Evolutionary conservation across 1,140 invertebrate genomes (phyloP).

Genomic region (Plectus sambesii): DNA sequence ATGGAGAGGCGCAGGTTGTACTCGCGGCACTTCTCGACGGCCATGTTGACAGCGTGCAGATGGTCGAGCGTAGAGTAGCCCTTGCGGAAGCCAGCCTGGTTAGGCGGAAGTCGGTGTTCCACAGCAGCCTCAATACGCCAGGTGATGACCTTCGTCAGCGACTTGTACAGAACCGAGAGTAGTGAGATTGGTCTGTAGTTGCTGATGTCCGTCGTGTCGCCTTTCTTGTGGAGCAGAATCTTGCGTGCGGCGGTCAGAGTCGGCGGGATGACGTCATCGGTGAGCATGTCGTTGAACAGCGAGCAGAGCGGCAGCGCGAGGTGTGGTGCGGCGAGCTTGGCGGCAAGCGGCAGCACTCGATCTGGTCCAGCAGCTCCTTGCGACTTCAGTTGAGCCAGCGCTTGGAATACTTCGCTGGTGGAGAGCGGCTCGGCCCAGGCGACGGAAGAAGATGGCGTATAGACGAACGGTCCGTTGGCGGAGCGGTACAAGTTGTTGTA

Average conservation of each 20-base stretch:
- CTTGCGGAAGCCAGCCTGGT: constrained; percentile 23
- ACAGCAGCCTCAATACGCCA: constrained; percentile 7
- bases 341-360: too few relatives aligned
- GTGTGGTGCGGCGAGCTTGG: too few relatives aligned
- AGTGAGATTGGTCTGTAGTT: constrained; percentile 26
- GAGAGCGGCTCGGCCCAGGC: too few relatives aligned
- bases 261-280: constrained; percentile 5
- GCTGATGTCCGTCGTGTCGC: constrained; percentile 6
- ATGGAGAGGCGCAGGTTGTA: constrained; percentile 29
- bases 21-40: constrained; percentile 32
- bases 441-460: too few relatives aligned
- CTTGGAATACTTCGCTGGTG: too few relatives aligned
- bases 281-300: constrained; percentile 7
- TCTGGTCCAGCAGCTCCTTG: too few relatives aligned
- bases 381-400: too few relatives aligned
- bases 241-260: constrained; percentile 5
- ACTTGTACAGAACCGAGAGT: constrained; percentile 20
- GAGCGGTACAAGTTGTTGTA: too few relatives aligned
- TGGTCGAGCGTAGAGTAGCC: constrained; percentile 23
- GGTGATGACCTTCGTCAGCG: constrained; percentile 8
- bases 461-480: too few relatives aligned
- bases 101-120: constrained; percentile 10
- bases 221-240: constrained; percentile 18
- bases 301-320: constrained; percentile 7
- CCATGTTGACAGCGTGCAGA: constrained; percentile 10